Conservation (phyloP, 2,888 invertebrate species). For the Strigamia transsilvanica region DNA sequence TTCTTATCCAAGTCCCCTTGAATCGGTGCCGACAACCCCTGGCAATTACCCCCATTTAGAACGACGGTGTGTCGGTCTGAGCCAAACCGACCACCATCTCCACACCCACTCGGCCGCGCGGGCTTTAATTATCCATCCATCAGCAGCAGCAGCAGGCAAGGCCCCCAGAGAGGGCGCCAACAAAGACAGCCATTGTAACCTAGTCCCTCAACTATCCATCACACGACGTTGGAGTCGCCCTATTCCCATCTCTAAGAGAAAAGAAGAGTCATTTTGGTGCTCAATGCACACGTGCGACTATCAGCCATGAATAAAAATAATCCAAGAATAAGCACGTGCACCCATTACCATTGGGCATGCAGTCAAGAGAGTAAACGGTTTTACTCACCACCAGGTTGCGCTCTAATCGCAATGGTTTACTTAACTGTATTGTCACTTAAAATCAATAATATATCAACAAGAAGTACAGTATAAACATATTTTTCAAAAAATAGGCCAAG, state of each 20-base stretch:
- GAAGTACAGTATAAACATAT: too few relatives aligned
- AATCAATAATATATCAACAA: not conserved
- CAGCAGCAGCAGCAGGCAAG: slow-evolving; percentile 20
- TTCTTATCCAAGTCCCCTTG: slow-evolving; percentile 21
- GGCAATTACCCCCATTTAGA: slow-evolving; percentile 30
- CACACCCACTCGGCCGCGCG: slow-evolving; percentile 30
- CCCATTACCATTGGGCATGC: slow-evolving; percentile 10
- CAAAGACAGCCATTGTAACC: slow-evolving; percentile 19
- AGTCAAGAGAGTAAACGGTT: slow-evolving; percentile 17
- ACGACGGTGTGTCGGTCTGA: slow-evolving; percentile 21
- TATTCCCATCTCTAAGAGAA: slow-evolving; percentile 26
- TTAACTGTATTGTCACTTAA: not conserved
- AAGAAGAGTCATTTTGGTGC: slow-evolving; percentile 23
- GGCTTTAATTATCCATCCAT: slow-evolving; percentile 30
- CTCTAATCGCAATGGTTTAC: not conserved
- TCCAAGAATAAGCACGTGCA: slow-evolving; percentile 26
- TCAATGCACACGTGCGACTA: slow-evolving; percentile 30
- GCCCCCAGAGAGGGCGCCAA: slow-evolving; percentile 30
- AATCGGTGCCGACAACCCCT: slow-evolving; percentile 26
- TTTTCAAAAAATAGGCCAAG: too few relatives aligned
- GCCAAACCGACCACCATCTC: slow-evolving; percentile 26
- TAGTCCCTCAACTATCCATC: slow-evolving; percentile 30
- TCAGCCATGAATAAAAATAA: slow-evolving; percentile 22
- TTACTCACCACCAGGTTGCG: not conserved
- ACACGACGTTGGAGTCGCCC: slow-evolving; percentile 7